phyloP scores from a whole-genome alignment of 2,888 invertebrate genomes.

The Mechanitis messenoides region DNA sequence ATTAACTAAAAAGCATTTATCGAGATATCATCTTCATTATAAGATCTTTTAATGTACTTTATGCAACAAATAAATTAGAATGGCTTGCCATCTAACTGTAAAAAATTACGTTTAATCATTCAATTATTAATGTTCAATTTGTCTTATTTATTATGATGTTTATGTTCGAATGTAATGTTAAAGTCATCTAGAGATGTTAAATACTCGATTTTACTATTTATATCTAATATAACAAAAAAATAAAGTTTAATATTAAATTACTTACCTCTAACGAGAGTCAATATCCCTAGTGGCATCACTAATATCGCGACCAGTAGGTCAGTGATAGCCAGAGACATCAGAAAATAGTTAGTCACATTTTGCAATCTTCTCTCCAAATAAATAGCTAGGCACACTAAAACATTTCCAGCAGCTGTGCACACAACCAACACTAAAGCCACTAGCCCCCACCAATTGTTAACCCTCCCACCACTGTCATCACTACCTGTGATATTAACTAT shows the following conservation, averaged over 20 bases:
- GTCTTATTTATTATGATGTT: no score
- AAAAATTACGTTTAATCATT: no score
- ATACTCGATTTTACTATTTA: no score
- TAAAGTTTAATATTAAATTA: slow-evolving; percentile 5
- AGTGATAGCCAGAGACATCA: slow-evolving; percentile 96
- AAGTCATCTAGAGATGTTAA: no score
- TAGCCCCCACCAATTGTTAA: slow-evolving; percentile 89
- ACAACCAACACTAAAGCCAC: slow-evolving; percentile 86
- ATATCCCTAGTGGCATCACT: slow-evolving; percentile 96
- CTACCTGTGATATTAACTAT: slow-evolving; percentile 37
- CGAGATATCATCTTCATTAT: no score
- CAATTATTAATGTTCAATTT: no score
- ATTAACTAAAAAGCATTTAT: no score
- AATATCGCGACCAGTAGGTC: slow-evolving; percentile 95
- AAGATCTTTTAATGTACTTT: no score
- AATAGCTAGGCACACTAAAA: slow-evolving; percentile 95
- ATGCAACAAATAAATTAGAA: no score
- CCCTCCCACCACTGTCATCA: slow-evolving; percentile 35
- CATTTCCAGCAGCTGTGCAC: slow-evolving; percentile 93
- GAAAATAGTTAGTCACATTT: slow-evolving; percentile 97
- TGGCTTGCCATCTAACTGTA: no score
- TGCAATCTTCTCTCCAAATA: slow-evolving; percentile 93
- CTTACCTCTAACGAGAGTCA: slow-evolving; percentile 88
- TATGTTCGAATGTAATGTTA: no score
- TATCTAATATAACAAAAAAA: no score